Conservation (phyloP, 2,113 vertebrate species). For the Otis tarda region DNA sequence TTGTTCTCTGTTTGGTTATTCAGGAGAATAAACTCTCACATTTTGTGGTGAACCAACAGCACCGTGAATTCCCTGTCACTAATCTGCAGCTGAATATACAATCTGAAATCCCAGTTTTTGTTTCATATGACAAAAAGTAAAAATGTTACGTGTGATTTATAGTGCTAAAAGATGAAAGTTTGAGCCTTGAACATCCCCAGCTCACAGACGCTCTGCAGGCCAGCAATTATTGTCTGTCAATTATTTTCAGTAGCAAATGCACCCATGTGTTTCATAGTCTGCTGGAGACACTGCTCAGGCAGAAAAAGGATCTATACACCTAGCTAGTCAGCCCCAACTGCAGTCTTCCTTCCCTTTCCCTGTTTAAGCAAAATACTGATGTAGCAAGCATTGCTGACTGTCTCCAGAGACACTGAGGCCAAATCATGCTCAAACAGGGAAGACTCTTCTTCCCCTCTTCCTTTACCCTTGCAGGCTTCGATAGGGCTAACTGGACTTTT, state of each 20-base stretch:
- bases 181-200: background rate
- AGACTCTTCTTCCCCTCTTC: background rate
- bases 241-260: background rate
- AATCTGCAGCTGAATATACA: background rate
- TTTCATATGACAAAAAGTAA: background rate
- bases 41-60: background rate
- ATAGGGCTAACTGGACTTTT: background rate
- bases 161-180: background rate
- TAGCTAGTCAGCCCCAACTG: background rate
- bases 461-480: background rate
- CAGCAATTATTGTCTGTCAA: background rate
- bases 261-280: background rate
- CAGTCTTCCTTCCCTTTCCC: background rate
- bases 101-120: background rate
- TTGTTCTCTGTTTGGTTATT: background rate
- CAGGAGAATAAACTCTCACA: background rate
- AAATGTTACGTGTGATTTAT: rapidly evolving
- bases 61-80: background rate
- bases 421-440: background rate
- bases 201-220: background rate
- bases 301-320: background rate
- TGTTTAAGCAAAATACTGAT: background rate
- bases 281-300: background rate
- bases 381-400: background rate
- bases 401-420: background rate